Evolutionary conservation across 2,113 vertebrate genomes (phyloP).

Genomic region (Syngnathus floridae): DNA sequence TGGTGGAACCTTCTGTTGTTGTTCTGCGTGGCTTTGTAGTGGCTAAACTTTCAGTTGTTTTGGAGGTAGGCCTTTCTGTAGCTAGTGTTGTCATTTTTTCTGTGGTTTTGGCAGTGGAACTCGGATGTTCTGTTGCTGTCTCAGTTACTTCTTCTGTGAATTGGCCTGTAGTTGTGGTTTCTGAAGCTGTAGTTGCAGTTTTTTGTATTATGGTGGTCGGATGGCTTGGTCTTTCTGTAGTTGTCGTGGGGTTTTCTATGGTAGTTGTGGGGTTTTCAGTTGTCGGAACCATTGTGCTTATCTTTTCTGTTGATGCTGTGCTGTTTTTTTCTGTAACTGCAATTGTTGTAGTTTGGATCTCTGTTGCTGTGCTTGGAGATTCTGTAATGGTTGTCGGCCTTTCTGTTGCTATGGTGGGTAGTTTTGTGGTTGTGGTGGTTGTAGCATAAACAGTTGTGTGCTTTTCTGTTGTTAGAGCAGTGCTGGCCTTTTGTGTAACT

Average conservation of each 20-base stretch:
- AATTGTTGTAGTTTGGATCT: not conserved
- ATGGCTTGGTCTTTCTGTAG: not conserved
- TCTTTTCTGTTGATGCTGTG: not conserved
- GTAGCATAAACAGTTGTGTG: not conserved
- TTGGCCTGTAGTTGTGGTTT: not conserved
- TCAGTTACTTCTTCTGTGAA: not conserved
- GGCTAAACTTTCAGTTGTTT: not conserved
- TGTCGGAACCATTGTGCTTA: not conserved
- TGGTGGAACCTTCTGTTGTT: not conserved
- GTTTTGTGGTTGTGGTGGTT: not conserved
- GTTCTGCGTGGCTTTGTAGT: not conserved
- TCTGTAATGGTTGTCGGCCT: not conserved
- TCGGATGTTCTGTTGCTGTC: too few relatives aligned
- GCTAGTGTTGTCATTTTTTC: not conserved
- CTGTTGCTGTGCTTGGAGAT: not conserved
- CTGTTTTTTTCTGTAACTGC: not conserved
- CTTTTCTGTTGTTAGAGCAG: not conserved
- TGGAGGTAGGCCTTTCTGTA: too few relatives aligned
- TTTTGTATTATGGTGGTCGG: too few relatives aligned
- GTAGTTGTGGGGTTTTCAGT: not conserved
- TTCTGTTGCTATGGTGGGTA: not conserved
- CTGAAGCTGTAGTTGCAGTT: not conserved
- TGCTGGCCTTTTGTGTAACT: not conserved
- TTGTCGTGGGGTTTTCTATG: not conserved
- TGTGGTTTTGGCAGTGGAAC: not conserved